phyloP scores from a whole-genome alignment of 2,797 vertebrate species.

The Tiaroga cobitis region DNA sequence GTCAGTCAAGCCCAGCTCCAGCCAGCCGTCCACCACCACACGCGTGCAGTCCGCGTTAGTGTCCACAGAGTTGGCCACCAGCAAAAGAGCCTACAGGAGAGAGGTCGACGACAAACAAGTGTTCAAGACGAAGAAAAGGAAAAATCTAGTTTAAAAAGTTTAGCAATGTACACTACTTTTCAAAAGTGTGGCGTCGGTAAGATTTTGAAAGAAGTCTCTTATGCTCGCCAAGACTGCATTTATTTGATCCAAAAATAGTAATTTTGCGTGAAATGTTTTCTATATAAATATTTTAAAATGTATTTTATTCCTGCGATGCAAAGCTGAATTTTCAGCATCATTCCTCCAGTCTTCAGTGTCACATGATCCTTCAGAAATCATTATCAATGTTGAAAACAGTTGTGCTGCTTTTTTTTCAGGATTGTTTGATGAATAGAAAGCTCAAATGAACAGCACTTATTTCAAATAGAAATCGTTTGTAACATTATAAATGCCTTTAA shows the following conservation, averaged over 20 bases:
- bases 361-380: too few species aligned
- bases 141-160: background rate
- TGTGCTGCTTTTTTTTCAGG: background rate
- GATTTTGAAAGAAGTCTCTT: background rate
- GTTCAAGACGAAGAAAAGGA: background rate
- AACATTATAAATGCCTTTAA: background rate
- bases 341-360: too few species aligned
- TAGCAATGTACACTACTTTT: background rate
- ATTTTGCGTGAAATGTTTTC: too few species aligned
- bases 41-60: slow-evolving; percentile 86
- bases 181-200: background rate
- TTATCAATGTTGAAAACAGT: too few species aligned
- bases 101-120: background rate
- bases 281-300: too few species aligned
- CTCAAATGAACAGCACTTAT: background rate
- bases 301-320: too few species aligned
- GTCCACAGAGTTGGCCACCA: slow-evolving; percentile 85
- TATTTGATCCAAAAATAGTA: background rate
- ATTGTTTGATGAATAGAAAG: background rate
- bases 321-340: too few species aligned
- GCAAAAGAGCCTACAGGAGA: slow-evolving; percentile 80
- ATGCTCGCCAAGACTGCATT: background rate
- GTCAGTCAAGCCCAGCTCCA: slow-evolving; percentile 81
- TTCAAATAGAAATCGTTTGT: background rate
- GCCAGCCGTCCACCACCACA: slow-evolving; percentile 88